Conservation (phyloP, 2,797 vertebrate species). For the Tamandua tetradactyla region DNA sequence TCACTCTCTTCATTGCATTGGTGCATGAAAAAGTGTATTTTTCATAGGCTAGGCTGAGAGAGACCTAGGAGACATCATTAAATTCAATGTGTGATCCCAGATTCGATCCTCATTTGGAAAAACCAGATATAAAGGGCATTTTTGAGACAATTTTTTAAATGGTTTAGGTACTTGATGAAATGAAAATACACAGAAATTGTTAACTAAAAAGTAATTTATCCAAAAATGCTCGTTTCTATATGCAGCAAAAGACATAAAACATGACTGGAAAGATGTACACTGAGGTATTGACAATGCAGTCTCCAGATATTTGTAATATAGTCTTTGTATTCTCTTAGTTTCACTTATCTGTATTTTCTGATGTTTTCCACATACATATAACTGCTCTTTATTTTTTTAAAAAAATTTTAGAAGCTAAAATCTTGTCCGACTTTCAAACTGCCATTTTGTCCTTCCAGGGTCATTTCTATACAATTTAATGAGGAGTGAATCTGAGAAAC, state of each 20-base stretch:
- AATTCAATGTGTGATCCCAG: background rate
- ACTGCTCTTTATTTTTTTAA: background rate
- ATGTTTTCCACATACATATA: background rate
- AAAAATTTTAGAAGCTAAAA: constrained; percentile 29
- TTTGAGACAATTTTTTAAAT: background rate
- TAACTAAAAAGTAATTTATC: background rate
- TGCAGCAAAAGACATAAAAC: background rate
- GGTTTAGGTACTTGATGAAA: background rate
- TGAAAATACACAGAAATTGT: background rate
- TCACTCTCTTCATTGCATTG: background rate
- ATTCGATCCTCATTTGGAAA: background rate
- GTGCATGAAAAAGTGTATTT: background rate
- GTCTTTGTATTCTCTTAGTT: constrained; percentile 34
- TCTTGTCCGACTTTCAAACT: background rate
- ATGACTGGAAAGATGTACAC: background rate
- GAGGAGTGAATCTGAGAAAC: constrained; percentile 61
- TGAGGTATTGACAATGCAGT: background rate
- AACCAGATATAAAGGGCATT: background rate
- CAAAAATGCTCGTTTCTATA: no score
- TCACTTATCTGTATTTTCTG: constrained; percentile 20
- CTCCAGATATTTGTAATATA: background rate
- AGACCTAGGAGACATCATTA: background rate
- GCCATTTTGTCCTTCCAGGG: constrained; percentile 59
- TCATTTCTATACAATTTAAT: constrained; percentile 6
- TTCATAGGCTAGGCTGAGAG: background rate